Conservation (phyloP, 1,140 invertebrate species). For the Pollicipes pollicipes region DNA sequence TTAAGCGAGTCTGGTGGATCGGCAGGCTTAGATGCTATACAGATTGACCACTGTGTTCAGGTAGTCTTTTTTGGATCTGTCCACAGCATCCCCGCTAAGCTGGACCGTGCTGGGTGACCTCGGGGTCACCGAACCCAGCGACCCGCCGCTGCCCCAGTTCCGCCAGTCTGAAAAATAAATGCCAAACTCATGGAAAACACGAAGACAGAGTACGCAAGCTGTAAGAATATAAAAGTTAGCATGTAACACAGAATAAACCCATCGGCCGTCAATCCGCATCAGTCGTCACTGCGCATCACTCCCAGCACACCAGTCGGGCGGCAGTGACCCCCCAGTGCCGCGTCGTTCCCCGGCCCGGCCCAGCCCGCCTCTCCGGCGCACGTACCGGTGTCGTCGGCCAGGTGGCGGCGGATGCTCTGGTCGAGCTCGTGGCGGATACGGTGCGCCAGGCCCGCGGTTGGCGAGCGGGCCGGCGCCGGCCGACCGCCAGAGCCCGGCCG, state of each 20-base stretch:
- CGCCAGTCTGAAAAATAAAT: neutral
- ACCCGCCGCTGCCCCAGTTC: neutral
- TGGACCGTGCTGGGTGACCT: neutral
- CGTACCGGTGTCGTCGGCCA: neutral
- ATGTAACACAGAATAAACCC: too few relatives aligned
- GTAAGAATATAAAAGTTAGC: too few relatives aligned
- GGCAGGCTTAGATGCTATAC: neutral
- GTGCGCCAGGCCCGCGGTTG: neutral
- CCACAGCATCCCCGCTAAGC: neutral
- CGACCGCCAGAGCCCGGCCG: neutral
- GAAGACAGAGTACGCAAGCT: too few relatives aligned
- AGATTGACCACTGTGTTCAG: neutral
- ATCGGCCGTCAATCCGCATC: too few relatives aligned
- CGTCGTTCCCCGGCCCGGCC: too few relatives aligned
- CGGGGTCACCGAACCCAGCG: neutral
- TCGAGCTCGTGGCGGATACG: neutral
- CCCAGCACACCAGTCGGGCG: too few relatives aligned
- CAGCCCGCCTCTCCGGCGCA: too few relatives aligned
- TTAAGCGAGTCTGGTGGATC: too few relatives aligned
- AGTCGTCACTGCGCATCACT: too few relatives aligned
- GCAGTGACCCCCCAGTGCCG: too few relatives aligned
- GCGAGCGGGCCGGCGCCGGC: too few relatives aligned
- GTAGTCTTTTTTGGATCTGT: neutral
- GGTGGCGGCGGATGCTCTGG: neutral
- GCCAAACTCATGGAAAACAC: neutral